These are phyloP conservation scores for Homarus gammarus DNA, from an alignment of 2,888 invertebrate species.

Conservation along the genomic window DNA sequence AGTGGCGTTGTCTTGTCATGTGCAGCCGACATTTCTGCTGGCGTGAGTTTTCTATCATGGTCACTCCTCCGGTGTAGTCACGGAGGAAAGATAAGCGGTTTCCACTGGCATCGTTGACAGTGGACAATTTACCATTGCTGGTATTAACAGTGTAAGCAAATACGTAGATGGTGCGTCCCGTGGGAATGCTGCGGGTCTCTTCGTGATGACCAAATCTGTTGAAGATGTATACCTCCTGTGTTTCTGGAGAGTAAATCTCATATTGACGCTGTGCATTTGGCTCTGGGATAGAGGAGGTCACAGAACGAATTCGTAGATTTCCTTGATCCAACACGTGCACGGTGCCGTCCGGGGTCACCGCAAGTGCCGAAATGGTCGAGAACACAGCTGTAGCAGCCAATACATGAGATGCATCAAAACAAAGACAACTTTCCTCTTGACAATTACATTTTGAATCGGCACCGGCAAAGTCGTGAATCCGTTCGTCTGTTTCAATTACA, in stretches of 20 bases:
- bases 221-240: constrained; percentile 96
- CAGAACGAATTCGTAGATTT: constrained; percentile 79
- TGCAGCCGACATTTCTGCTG: constrained; percentile 93
- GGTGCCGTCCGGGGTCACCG: constrained; percentile 95
- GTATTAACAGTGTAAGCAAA: constrained; percentile 98
- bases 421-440: constrained; percentile 88
- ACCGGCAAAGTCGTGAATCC: constrained; percentile 94
- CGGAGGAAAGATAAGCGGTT: constrained; percentile 80
- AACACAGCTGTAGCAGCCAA: constrained; percentile 95
- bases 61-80: constrained; percentile 79
- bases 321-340: constrained; percentile 97
- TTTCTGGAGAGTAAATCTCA: constrained; percentile 96
- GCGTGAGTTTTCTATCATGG: constrained; percentile 90
- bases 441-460: constrained; percentile 97
- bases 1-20: constrained; percentile 89
- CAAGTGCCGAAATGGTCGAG: constrained; percentile 94
- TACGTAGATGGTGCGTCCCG: constrained; percentile 93
- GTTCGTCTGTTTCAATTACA: constrained; percentile 95
- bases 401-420: constrained; percentile 94
- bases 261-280: constrained; percentile 85
- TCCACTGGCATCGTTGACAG: constrained; percentile 95
- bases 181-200: constrained; percentile 95
- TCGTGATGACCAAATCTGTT: constrained; percentile 97
- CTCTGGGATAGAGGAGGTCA: constrained; percentile 83
- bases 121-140: constrained; percentile 95